Base-by-base conservation (phyloP, 1,140 invertebrate genomes). In the Bradysia coprophila region DNA sequence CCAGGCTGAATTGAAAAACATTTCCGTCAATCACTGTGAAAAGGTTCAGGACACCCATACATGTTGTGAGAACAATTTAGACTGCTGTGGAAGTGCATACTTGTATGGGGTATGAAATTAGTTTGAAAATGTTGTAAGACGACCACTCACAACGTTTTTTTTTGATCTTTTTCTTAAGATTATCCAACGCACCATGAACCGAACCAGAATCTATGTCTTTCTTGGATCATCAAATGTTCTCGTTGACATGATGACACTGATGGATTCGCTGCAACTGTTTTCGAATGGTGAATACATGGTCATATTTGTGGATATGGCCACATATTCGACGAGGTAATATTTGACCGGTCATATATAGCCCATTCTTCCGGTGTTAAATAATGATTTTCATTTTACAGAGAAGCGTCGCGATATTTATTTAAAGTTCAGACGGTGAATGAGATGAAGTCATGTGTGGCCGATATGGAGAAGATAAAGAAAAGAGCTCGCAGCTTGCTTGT, bases 241-340 rank as follows among this genome's bases (percentile, higher is more conserved):
- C 18, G 78, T 89, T 37, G 84, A 91, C 45, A 78, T 96, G 65
- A 89, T 96, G 82, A 74, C 72, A 31, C 78, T 80, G 8, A 87
- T 96, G 81, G 81, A 93, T 55, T 78, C 78, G 41, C 68, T 81
- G 40, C 76, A 87, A 42, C 54, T 96, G 38, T 81, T 96, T 53
- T 78, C 81, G 16, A 79, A 88, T 43, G 89, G 91, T 10, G 84
- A 95, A 56, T 96, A 96, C 57, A 84, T 94, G 68, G 84, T 96
- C 33, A 91, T 97, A 53, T 88, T 85, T 57, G 81, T 94, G 6
- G 90, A 96, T 55, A 86, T 84, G 71, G 79, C 86, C 66, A 80
- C 79, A 1, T 91, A 87, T 59, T 73, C 76, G 9, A 60, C 66
- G 31, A 49, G 45, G 49, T 49, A 44, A 32, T 22, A 31, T 34